These are phyloP conservation scores for Trogon surrucura DNA, from an alignment of 2,113 vertebrate species.

Conservation along the genomic window DNA sequence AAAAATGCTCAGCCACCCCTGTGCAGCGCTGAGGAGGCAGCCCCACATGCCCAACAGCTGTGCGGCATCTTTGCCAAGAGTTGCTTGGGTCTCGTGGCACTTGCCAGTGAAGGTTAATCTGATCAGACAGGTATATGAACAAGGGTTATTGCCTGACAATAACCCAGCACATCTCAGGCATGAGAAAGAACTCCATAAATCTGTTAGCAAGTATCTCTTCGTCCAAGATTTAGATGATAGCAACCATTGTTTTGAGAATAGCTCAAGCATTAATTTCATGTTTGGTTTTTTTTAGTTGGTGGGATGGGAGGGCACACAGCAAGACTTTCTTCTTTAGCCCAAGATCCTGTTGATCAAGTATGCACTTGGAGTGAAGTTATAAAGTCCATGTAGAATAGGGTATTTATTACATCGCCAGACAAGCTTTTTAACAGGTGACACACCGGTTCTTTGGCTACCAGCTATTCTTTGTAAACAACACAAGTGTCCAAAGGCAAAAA, in stretches of 20 bases:
- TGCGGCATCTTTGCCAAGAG: background rate
- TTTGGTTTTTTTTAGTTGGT: background rate
- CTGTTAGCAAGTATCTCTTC: background rate
- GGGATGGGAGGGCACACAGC: background rate
- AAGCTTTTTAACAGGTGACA: background rate
- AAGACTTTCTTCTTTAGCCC: background rate
- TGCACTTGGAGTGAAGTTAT: background rate
- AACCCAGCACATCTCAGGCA: background rate
- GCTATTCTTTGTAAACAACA: background rate
- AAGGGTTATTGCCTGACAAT: background rate
- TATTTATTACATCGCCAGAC: background rate
- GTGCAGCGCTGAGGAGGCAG: fast-evolving
- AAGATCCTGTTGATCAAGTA: background rate
- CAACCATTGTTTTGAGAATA: background rate
- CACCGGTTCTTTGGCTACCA: background rate
- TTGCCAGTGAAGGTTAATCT: background rate
- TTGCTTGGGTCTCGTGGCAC: background rate
- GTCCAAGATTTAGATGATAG: background rate
- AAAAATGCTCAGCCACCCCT: background rate
- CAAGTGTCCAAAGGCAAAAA: background rate
- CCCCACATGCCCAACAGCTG: background rate
- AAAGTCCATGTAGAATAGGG: background rate
- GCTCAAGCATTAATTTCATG: background rate
- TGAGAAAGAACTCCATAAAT: background rate
- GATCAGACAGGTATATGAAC: background rate